These are phyloP conservation scores for Lasius fuliginosus DNA, from an alignment of 2,888 invertebrate species.

Conservation along the genomic window DNA sequence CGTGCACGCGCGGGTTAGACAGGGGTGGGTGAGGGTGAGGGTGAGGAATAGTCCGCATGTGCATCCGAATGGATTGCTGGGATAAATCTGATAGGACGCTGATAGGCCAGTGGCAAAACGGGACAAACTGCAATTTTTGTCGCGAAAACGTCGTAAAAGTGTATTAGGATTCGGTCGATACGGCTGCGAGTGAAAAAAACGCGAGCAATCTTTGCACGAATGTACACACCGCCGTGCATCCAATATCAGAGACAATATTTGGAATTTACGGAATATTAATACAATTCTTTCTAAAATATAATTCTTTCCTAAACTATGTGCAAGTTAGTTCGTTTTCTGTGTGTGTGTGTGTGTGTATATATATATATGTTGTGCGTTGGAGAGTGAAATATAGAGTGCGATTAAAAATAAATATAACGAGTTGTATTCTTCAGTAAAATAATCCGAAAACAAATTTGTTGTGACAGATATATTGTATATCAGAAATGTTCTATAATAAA, in stretches of 20 bases:
- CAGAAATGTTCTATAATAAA: not conserved
- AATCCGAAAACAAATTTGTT: not conserved
- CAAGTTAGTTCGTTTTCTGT: not conserved
- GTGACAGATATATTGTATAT: not conserved
- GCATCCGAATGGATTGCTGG: slow-evolving; percentile 61
- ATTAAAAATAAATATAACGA: slow-evolving; percentile 39
- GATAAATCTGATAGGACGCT: slow-evolving; percentile 68
- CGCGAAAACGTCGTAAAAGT: slow-evolving; percentile 31
- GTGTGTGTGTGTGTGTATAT: too few relatives aligned
- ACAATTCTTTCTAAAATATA: too few relatives aligned
- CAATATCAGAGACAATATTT: not conserved
- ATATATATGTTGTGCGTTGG: not conserved
- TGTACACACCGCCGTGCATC: not conserved
- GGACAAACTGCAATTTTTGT: slow-evolving; percentile 59
- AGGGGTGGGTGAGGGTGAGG: not conserved
- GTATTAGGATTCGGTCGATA: not conserved
- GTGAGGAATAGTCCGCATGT: slow-evolving; percentile 49
- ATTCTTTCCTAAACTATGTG: not conserved
- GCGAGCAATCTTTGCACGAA: not conserved
- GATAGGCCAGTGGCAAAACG: slow-evolving; percentile 54
- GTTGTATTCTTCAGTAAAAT: slow-evolving; percentile 4
- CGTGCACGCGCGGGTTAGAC: not conserved
- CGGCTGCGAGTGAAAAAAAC: not conserved
- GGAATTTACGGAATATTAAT: not conserved
- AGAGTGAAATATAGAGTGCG: not conserved